A percentile compares a stretch with the other conserved stretches of the same genome.
Conservation (phyloP, 2,888 invertebrate species). For the Parnassius apollo region DNA sequence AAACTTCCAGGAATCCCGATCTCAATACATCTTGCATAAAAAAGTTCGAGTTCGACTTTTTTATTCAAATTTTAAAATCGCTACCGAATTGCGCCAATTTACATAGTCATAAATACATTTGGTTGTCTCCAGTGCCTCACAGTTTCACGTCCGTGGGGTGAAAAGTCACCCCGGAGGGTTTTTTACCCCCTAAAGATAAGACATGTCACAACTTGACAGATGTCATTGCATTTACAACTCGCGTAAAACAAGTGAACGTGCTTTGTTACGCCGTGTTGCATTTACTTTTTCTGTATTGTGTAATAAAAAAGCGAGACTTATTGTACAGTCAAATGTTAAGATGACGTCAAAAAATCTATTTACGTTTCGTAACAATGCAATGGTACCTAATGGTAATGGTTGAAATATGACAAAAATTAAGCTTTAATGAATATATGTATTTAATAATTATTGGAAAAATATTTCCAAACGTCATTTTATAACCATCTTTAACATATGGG, state of each 20-base stretch:
- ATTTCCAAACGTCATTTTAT: no score
- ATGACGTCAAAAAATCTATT: slow-evolving; percentile 1
- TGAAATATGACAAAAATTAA: no score
- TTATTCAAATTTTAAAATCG: slow-evolving; percentile 52
- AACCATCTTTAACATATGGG: no score
- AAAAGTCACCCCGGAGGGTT: slow-evolving; percentile 54
- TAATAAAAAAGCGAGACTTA: slow-evolving; percentile 2
- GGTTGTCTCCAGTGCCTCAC: slow-evolving; percentile 42
- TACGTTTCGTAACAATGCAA: neutral
- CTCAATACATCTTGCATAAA: slow-evolving; percentile 54
- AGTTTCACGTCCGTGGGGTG: slow-evolving; percentile 47
- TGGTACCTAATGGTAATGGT: no score
- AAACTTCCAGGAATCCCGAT: neutral
- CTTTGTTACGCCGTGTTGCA: slow-evolving; percentile 23
- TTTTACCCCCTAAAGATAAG: slow-evolving; percentile 69
- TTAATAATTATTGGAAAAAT: no score
- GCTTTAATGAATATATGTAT: no score
- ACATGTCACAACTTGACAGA: slow-evolving; percentile 73
- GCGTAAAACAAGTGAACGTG: slow-evolving; percentile 62
- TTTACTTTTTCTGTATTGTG: slow-evolving; percentile 13
- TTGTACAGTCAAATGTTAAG: slow-evolving; percentile 14
- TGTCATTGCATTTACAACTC: slow-evolving; percentile 64
- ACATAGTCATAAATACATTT: slow-evolving; percentile 80
- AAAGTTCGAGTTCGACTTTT: slow-evolving; percentile 46
- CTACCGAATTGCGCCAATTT: slow-evolving; percentile 66